Evolutionary conservation across 1,140 invertebrate species (phyloP), one percentile per base, ranked within the genome.

Genomic region (Pteromalus puparum): DNA sequence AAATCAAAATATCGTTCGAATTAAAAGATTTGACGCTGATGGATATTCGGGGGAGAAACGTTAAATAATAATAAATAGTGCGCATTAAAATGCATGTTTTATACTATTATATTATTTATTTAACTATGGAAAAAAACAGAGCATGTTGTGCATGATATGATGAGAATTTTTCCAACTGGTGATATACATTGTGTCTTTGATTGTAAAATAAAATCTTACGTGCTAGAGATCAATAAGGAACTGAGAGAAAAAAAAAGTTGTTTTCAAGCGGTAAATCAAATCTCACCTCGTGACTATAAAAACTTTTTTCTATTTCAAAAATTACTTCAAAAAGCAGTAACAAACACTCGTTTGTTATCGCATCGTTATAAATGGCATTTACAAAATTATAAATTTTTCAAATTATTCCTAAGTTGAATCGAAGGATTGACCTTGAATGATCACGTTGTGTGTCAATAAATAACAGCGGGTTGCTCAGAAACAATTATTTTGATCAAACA

Each of bases 61-160:
- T 75, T 67, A 34, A 61, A 72, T 48, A 53, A 42, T 38, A 74
- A 48, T 65, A 18, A 67, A 38, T 75, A 65, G 53, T 82, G 12
- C 72, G 12, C 72, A 26, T 10, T 26, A 4, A 2, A 65, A 46
- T n/a, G 38, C 26, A 26, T 75, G 5, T 1, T 74, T 42, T 26
- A 24, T 82, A 68, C 61, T 82, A 82, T 76, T 82, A 76, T 67
- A 82, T 76, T 76, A 68, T 82, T 82, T 82, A 82, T 76, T 82
- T 76, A 76, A 68, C 61, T 82, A 76, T 48, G 67, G 6, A 26
- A 46, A 26, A 18, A 68, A 75, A 67, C 42, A 81, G 65, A 75
- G 24, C 48, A 82, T 2, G 65, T 75, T 42, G 10, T 15, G 15
- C 21, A 68, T 70, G 67, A 67, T 38, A 81, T 72, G 26, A 65